Conservation (phyloP, 2,797 vertebrate species). For the Salarias fasciatus region DNA sequence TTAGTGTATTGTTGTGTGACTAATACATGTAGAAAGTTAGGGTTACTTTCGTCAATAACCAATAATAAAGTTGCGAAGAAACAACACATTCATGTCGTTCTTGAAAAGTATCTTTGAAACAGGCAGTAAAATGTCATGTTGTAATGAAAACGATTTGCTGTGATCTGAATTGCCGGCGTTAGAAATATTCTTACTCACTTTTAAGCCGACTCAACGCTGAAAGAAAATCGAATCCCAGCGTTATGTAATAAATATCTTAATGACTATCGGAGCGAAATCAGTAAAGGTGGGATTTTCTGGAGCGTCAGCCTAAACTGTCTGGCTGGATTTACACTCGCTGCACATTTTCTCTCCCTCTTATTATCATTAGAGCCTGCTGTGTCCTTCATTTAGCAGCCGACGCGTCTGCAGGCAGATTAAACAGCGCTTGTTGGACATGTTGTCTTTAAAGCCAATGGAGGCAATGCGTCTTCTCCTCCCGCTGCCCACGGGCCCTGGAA, state of each 20-base stretch:
- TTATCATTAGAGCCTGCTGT: conserved; percentile 4
- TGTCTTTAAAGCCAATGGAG: conserved; percentile 49
- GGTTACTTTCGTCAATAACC: too few relatives aligned
- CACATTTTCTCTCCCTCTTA: neutral
- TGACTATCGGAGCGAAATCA: neutral
- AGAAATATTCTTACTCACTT: too few relatives aligned
- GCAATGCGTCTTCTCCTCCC: conserved; percentile 34
- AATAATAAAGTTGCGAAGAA: too few relatives aligned
- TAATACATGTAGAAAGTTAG: too few relatives aligned
- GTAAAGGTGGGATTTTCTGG: too few relatives aligned
- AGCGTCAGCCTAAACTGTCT: neutral
- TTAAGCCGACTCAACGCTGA: neutral
- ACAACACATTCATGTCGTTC: too few relatives aligned
- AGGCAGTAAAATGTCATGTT: too few relatives aligned
- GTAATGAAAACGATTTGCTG: too few relatives aligned
- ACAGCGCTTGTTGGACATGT: conserved; percentile 38
- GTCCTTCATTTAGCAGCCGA: conserved; percentile 27
- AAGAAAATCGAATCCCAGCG: neutral
- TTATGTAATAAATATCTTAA: neutral
- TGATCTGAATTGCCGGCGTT: too few relatives aligned
- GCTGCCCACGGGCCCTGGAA: conserved; percentile 27
- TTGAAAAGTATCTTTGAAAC: too few relatives aligned
- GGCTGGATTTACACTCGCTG: neutral
- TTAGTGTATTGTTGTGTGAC: too few relatives aligned
- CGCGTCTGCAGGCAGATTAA: conserved; percentile 37